Percentiles rank a stretch among this genome's conserved stretches.
Evolutionary conservation across 2,797 vertebrate species (phyloP).

Genomic region (Notoglanidium macrostoma): DNA sequence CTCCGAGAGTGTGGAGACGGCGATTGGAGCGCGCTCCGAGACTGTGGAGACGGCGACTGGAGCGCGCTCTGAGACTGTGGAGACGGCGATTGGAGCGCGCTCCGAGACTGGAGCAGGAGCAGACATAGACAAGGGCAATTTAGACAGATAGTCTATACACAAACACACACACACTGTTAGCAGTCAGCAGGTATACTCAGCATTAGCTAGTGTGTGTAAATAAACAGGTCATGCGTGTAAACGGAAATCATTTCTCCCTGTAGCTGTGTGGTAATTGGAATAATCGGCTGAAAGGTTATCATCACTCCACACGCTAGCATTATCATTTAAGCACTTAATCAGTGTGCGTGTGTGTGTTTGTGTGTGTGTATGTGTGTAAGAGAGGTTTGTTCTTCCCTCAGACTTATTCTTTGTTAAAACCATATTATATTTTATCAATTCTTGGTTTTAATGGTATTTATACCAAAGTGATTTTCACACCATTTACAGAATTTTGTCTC

Average conservation of each 20-base stretch:
- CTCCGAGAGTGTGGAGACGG: too few species aligned
- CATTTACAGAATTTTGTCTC: not conserved
- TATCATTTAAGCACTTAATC: conserved; percentile 33
- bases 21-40: too few species aligned
- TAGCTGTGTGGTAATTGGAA: conserved; percentile 79
- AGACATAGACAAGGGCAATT: not conserved
- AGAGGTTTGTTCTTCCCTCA: not conserved
- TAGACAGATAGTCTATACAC: not conserved
- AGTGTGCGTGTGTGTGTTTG: conserved; percentile 25
- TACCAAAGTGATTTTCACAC: not conserved
- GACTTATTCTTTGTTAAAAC: not conserved
- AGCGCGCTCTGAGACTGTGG: too few species aligned
- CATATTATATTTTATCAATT: not conserved
- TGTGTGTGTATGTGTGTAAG: conserved; percentile 16
- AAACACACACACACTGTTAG: not conserved
- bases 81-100: too few species aligned
- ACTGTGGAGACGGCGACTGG: too few species aligned
- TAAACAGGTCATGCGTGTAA: conserved; percentile 71
- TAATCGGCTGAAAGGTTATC: conserved; percentile 80
- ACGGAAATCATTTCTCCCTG: conserved; percentile 74
- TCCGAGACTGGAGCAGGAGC: too few species aligned
- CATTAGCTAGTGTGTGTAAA: conserved; percentile 66
- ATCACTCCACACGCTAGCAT: conserved; percentile 56
- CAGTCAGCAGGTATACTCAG: conserved; percentile 59
- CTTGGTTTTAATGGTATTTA: not conserved